These are phyloP conservation scores for Oxyura jamaicensis DNA, from an alignment of 2,113 vertebrate genomes.

Conservation along the genomic window DNA sequence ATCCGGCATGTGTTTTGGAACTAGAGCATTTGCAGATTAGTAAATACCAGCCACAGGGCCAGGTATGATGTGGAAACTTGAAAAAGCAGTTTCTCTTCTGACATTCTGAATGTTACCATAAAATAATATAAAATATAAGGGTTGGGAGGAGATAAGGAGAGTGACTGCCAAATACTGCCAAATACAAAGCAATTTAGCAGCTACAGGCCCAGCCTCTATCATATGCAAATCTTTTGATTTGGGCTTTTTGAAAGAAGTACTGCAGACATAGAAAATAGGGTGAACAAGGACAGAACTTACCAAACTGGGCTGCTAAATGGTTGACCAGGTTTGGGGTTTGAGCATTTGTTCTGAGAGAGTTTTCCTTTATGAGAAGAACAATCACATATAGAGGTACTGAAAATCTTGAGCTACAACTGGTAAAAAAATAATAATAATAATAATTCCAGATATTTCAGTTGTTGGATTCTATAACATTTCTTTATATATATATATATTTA, in stretches of 20 bases:
- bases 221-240: background rate
- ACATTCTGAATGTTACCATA: background rate
- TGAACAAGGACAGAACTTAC: background rate
- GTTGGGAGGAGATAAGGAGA: background rate
- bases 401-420: background rate
- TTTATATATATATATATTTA: background rate
- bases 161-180: background rate
- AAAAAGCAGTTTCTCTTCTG: background rate
- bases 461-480: background rate
- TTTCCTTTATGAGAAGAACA: background rate
- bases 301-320: background rate
- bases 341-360: background rate
- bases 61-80: slow-evolving; percentile 3
- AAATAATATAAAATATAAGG: background rate
- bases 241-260: background rate
- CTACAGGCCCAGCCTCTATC: background rate
- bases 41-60: slow-evolving; percentile 24
- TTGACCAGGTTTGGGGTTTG: background rate
- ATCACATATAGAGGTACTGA: background rate
- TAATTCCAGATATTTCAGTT: background rate
- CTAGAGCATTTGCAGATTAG: background rate
- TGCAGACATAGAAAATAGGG: background rate
- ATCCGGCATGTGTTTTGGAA: background rate
- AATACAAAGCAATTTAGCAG: background rate
- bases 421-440: background rate